Conservation (phyloP, 2,113 vertebrate species). For the Chauna torquata region DNA sequence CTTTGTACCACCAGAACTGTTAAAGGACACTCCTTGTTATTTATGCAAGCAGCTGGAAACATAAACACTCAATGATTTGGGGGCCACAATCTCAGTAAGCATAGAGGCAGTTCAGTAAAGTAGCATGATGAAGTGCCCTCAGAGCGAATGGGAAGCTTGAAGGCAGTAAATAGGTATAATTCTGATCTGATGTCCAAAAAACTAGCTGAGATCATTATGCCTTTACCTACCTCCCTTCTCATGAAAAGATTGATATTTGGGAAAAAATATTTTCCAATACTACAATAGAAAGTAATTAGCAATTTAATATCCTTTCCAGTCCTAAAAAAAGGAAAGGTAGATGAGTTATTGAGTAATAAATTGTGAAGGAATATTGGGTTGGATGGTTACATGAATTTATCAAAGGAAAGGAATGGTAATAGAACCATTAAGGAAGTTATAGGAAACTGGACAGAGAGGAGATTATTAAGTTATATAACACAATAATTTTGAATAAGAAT, state of each 20-base stretch:
- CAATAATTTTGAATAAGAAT: neutral
- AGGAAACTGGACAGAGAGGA: neutral
- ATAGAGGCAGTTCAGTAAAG: neutral
- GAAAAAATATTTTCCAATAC: neutral
- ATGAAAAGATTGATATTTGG: neutral
- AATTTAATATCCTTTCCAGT: slow-evolving; percentile 30
- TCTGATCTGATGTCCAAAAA: neutral
- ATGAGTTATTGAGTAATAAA: slow-evolving; percentile 29
- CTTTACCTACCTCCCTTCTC: neutral
- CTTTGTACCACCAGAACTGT: neutral
- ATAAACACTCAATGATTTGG: neutral
- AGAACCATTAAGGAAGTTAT: neutral
- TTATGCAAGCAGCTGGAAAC: neutral
- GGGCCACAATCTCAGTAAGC: neutral
- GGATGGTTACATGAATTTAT: neutral
- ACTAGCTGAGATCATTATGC: neutral
- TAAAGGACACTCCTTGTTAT: neutral
- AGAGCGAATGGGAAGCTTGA: neutral
- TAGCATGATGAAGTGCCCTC: neutral
- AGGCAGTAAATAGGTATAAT: neutral
- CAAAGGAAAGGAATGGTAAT: neutral
- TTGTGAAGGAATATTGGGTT: neutral
- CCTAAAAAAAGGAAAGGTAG: neutral
- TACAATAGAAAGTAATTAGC: neutral
- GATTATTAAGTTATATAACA: neutral